Conservation (phyloP, 2,113 vertebrate genomes). For the Arvicanthis niloticus region DNA sequence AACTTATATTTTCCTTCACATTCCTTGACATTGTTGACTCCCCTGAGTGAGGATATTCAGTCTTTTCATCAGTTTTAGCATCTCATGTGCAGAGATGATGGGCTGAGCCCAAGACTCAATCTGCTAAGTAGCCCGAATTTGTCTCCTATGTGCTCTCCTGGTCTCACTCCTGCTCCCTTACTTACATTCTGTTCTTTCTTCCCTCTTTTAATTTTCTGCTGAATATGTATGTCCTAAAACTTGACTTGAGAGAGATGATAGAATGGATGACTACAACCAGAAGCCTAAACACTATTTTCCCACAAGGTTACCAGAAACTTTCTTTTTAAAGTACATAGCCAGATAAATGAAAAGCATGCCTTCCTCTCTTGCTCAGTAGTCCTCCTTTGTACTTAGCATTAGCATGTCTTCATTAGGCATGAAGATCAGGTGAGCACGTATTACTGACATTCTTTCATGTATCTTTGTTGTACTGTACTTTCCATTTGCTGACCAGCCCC, state of each 20-base stretch:
- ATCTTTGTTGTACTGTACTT: background rate
- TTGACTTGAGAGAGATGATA: background rate
- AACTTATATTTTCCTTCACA: background rate
- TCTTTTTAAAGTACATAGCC: background rate
- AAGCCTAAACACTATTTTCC: background rate
- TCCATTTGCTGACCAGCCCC: background rate
- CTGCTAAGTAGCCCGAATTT: background rate
- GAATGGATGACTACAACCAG: no score
- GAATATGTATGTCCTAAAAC: background rate
- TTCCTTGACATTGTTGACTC: background rate
- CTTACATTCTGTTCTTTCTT: background rate
- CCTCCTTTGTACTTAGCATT: background rate
- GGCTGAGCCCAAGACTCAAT: background rate
- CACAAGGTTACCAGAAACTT: background rate
- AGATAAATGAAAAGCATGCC: background rate
- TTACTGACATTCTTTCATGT: background rate
- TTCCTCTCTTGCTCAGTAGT: background rate
- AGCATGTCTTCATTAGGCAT: background rate
- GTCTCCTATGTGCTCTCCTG: accelerated
- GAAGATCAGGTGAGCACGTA: background rate
- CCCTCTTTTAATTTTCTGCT: background rate
- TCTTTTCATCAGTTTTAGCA: background rate
- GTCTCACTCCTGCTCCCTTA: background rate
- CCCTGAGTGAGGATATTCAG: background rate
- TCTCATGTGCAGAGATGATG: background rate